phyloP scores from a whole-genome alignment of 2,888 invertebrate species.

The Ceramica pisi region DNA sequence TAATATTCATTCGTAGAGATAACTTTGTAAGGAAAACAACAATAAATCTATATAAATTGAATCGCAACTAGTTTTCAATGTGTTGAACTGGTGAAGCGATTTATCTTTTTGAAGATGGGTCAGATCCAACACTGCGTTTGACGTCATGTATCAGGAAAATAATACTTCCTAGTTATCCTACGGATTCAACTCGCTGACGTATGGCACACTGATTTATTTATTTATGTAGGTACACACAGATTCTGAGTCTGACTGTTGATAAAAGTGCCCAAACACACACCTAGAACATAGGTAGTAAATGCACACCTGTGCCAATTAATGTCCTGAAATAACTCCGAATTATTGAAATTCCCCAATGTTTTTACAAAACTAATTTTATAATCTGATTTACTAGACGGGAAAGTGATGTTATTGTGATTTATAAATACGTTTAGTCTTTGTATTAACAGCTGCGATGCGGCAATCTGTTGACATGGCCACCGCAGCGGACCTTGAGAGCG shows the following conservation, averaged over 20 bases:
- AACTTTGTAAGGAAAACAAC: not conserved
- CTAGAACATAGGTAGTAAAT: not conserved
- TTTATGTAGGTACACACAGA: no score
- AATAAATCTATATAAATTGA: not conserved
- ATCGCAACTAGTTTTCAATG: not conserved
- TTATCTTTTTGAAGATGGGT: conserved; percentile 1
- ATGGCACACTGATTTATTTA: not conserved
- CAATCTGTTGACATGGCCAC: conserved; percentile 72
- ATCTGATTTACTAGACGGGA: conserved; percentile 19
- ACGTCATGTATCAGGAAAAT: conserved; percentile 26
- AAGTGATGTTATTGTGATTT: conserved; percentile 26
- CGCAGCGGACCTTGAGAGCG: conserved; percentile 72
- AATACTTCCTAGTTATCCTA: conserved; percentile 43
- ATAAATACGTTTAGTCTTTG: conserved; percentile 37
- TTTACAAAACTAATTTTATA: not conserved
- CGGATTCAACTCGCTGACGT: conserved; percentile 8
- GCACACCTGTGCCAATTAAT: conserved; percentile 6
- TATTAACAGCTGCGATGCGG: conserved; percentile 74
- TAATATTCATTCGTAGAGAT: not conserved
- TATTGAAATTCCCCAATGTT: conserved; percentile 4
- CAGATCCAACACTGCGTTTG: conserved; percentile 7
- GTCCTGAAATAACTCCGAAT: not conserved
- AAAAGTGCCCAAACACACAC: conserved; percentile 8
- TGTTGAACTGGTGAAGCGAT: conserved; percentile 5
- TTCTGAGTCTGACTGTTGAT: no score